Evolutionary conservation across 2,888 invertebrate species (phyloP).

Genomic region (Dryobotodes eremita): DNA sequence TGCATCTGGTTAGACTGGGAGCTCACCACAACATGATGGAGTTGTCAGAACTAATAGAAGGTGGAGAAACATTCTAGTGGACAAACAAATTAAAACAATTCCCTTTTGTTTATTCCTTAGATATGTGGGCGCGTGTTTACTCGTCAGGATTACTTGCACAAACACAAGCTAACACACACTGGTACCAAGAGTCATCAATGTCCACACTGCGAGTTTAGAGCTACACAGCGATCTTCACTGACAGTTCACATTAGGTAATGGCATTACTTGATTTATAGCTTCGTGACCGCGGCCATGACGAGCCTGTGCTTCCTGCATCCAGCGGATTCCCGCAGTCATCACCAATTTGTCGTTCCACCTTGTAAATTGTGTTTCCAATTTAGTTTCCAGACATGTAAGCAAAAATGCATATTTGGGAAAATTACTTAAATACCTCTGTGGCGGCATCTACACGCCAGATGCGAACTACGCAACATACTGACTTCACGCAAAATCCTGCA

Average conservation of each 20-base stretch:
- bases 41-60: too few relatives aligned
- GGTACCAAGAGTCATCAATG: conserved; percentile 82
- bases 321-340: too few relatives aligned
- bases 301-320: too few relatives aligned
- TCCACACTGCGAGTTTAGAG: conserved; percentile 80
- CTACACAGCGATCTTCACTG: conserved; percentile 82
- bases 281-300: too few relatives aligned
- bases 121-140: conserved; percentile 83
- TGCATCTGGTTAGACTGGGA: too few relatives aligned
- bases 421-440: not conserved
- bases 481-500: too few relatives aligned
- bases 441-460: too few relatives aligned
- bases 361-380: not conserved
- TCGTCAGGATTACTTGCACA: conserved; percentile 81
- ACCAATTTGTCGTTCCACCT: too few relatives aligned
- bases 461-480: too few relatives aligned
- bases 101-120: conserved; percentile 66
- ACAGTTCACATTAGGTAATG: conserved; percentile 81
- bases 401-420: not conserved
- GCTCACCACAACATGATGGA: too few relatives aligned
- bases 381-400: not conserved
- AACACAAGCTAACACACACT: conserved; percentile 82
- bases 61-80: too few relatives aligned
- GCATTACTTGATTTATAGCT: not conserved
- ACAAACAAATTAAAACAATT: not conserved